Percentiles rank a stretch among this genome's conserved stretches.
These are phyloP conservation scores for Acanthosepion esculentum DNA, from an alignment of 2,888 invertebrate species.

Conservation along the genomic window DNA sequence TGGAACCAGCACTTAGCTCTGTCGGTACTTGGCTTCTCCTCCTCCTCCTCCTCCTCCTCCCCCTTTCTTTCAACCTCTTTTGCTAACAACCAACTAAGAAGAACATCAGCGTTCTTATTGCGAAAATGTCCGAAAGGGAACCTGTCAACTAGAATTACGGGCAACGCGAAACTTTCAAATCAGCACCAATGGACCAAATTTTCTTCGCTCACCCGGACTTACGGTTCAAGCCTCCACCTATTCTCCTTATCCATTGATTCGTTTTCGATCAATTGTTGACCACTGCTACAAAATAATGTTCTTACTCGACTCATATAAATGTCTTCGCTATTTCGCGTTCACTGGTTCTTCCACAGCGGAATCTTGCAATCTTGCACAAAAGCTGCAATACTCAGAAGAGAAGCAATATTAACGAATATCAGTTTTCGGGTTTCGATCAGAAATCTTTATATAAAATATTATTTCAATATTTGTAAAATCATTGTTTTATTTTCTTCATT, in stretches of 20 bases:
- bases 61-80: background rate
- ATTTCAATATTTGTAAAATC: too few relatives aligned
- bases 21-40: background rate
- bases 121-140: constrained; percentile 33
- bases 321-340: background rate
- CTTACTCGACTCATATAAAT: background rate
- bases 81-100: background rate
- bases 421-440: too few relatives aligned
- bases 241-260: background rate
- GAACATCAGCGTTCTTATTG: background rate
- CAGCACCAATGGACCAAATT: background rate
- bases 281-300: background rate
- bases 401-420: background rate
- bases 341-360: background rate
- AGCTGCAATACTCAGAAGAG: background rate
- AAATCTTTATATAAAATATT: background rate
- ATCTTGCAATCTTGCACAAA: background rate
- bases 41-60: background rate
- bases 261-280: background rate
- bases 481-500: too few relatives aligned
- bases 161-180: background rate
- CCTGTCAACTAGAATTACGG: background rate
- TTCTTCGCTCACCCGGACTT: background rate
- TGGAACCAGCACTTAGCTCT: too few relatives aligned
- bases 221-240: background rate